phyloP scores from a whole-genome alignment of 2,797 vertebrate species.

The Neostethus bicornis region DNA sequence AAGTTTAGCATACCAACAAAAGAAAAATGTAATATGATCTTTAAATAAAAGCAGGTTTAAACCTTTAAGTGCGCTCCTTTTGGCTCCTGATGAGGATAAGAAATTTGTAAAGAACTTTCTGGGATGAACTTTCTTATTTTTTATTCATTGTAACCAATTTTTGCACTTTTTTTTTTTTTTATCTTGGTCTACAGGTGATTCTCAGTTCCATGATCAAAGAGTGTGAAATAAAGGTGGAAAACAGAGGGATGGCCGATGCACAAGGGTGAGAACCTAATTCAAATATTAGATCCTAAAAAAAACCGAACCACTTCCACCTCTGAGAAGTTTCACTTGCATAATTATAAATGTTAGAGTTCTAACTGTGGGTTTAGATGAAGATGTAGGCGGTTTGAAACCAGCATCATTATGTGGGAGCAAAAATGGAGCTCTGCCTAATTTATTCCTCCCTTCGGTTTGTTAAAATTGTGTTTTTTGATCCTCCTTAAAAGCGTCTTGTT shows the following conservation, averaged over 20 bases:
- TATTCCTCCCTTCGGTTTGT: too few species aligned
- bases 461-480: too few species aligned
- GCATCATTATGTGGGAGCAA: constrained; percentile 12
- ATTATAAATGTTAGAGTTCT: constrained; percentile 1
- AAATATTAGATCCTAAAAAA: too few species aligned
- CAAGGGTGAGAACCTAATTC: constrained; percentile 86
- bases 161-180: neutral
- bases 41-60: neutral
- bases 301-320: too few species aligned
- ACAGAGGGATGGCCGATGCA: constrained; percentile 92
- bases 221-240: constrained; percentile 99
- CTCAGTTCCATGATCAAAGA: constrained; percentile 99
- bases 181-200: constrained; percentile 85
- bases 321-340: constrained; percentile 18
- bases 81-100: too few species aligned
- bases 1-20: too few species aligned
- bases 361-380: constrained; percentile 14
- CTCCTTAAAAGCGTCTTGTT: too few species aligned
- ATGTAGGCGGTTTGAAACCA: constrained; percentile 23
- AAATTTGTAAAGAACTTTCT: neutral
- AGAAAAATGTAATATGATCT: neutral
- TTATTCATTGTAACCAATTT: neutral
- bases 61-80: neutral
- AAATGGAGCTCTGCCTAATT: too few species aligned
- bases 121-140: neutral